These are phyloP conservation scores for Zhengitettix transpicula DNA, from an alignment of 2,888 invertebrate species.

Conservation along the genomic window DNA sequence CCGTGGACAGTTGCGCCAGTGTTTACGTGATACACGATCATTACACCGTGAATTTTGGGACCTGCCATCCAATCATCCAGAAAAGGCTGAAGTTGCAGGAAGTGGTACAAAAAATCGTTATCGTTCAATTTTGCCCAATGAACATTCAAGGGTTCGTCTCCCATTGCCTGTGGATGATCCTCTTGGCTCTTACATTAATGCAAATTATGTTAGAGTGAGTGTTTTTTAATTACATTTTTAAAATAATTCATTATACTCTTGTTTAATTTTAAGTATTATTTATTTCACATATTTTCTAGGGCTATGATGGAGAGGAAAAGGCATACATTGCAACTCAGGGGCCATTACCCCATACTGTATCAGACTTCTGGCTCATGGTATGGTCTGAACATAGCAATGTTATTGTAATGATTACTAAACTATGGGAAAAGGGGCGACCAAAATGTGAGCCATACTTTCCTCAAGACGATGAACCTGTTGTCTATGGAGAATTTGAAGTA, in stretches of 20 bases:
- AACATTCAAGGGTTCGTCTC: slow-evolving; percentile 67
- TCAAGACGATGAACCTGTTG: slow-evolving; percentile 14
- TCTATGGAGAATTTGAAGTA: slow-evolving; percentile 32
- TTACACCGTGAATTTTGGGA: slow-evolving; percentile 89
- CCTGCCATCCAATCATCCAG: slow-evolving; percentile 80
- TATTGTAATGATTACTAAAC: slow-evolving; percentile 82
- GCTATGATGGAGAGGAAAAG: slow-evolving; percentile 72
- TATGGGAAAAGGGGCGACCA: slow-evolving; percentile 63
- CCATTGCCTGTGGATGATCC: slow-evolving; percentile 37
- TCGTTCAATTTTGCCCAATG: slow-evolving; percentile 76
- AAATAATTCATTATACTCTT: not conserved
- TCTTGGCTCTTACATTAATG: slow-evolving; percentile 66
- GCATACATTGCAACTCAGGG: slow-evolving; percentile 89
- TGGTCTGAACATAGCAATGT: slow-evolving; percentile 36
- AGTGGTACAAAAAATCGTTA: slow-evolving; percentile 82
- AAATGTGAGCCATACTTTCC: slow-evolving; percentile 89
- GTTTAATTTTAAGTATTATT: not conserved
- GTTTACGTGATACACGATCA: slow-evolving; percentile 29
- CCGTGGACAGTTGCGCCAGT: slow-evolving; percentile 31
- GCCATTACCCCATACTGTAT: slow-evolving; percentile 73
- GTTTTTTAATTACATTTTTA: not conserved
- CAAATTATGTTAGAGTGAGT: slow-evolving; percentile 77
- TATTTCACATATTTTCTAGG: slow-evolving; percentile 35
- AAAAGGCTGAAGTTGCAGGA: slow-evolving; percentile 75
- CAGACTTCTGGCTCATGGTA: slow-evolving; percentile 85